Conservation (phyloP, 1,140 invertebrate genomes). For the Cydia splendana region DNA sequence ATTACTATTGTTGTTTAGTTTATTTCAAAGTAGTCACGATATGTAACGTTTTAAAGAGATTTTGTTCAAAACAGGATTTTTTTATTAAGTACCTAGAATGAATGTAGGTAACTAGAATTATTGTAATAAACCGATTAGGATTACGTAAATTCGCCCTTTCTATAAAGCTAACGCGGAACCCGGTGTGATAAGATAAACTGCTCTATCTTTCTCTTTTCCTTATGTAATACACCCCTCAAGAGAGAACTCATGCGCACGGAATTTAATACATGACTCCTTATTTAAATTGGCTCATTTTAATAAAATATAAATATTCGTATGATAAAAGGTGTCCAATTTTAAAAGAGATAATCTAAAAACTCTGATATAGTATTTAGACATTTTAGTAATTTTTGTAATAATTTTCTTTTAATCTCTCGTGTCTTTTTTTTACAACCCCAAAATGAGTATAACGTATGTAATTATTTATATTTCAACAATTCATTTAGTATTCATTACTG, state of each 20-base stretch:
- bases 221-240: constrained; percentile 9
- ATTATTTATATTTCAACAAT: too few species aligned
- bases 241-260: neutral
- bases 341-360: too few species aligned
- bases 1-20: too few species aligned
- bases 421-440: too few species aligned
- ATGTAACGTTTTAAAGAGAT: neutral
- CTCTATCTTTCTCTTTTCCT: constrained; percentile 16
- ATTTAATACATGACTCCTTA: neutral
- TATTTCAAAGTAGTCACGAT: too few species aligned
- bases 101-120: too few species aligned
- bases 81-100: neutral
- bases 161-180: constrained; percentile 3
- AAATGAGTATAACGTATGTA: too few species aligned
- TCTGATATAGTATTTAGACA: too few species aligned
- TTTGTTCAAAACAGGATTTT: neutral
- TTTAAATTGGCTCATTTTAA: neutral
- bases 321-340: too few species aligned
- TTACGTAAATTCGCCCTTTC: constrained; percentile 10
- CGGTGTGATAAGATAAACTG: constrained; percentile 4
- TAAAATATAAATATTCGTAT: neutral
- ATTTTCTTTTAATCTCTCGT: too few species aligned
- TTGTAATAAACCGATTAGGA: neutral
- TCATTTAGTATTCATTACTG: too few species aligned
- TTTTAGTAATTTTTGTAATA: too few species aligned